Evolutionary conservation across 2,888 invertebrate genomes (phyloP), one percentile per base, ranked within the genome.

Genomic region (Lymantria monacha): DNA sequence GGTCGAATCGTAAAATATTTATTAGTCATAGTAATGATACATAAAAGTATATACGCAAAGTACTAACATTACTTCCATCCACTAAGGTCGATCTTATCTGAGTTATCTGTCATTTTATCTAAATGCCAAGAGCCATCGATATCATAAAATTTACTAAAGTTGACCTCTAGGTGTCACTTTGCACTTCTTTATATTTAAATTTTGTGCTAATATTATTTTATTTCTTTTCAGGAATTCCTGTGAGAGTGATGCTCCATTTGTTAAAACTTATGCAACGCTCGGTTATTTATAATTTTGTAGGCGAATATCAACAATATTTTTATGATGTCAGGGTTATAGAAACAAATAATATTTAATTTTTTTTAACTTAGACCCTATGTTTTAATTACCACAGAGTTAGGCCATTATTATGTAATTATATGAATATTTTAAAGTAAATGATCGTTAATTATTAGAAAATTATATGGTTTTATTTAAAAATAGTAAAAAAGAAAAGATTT

Each of bases 231-330:
- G 97, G 92, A 96, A 95, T 88, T 94, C 94, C 86, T 96, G 96
- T 92, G 95, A 95, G 89, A 95, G 95, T 92, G 96, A 97, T 88
- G 94, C 95, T 85, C 96, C 97, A 83, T 97, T 97, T 93, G 97
- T 97, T 91, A 97, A 97, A 94, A 97, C 97, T 81, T 97, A 97
- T 87, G 96, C 97, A 85, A 97, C 97, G 73, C 94, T 97, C 87
- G 97, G 97, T 88, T 97, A 97, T 88, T 95, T 97, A 93, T 97
- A 96, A 95, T 93, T 92, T 74, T 74, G 86, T 89, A 88, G 88
- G 74, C 74, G 74, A 81, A 77, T 83, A 85, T 83, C 83, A 83
- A 85, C 70, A 83, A 85, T 84, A 81, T 81, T 81, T 22, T 85
- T 81, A 79, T 74, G 72, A 83, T 72, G 79, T 78, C 82, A 85